Percentiles rank a stretch among this genome's conserved stretches.
phyloP scores from a whole-genome alignment of 2,888 invertebrate species.

The Phalangium opilio region DNA sequence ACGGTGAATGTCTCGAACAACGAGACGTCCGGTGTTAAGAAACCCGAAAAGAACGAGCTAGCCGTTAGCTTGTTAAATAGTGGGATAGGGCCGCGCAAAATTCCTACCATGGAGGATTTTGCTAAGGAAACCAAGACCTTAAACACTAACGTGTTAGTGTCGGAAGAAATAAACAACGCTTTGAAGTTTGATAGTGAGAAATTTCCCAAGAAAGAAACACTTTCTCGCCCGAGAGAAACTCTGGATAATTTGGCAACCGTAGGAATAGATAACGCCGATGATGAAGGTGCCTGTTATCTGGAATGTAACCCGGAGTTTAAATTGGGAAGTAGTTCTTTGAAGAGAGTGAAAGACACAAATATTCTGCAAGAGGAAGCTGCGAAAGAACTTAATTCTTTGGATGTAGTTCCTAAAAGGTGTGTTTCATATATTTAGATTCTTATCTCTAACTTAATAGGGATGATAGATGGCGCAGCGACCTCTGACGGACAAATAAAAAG shows the following conservation, averaged over 20 bases:
- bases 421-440: too few species aligned
- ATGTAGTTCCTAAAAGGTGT: too few species aligned
- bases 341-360: constrained; percentile 39
- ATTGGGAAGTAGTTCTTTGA: constrained; percentile 32
- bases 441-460: too few species aligned
- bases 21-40: background rate
- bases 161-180: constrained; percentile 33
- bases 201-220: constrained; percentile 37
- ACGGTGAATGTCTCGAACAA: background rate
- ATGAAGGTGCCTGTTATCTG: constrained; percentile 17
- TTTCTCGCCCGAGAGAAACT: constrained; percentile 27
- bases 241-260: constrained; percentile 33
- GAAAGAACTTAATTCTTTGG: constrained; percentile 17
- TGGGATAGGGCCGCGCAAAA: constrained; percentile 21
- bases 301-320: constrained; percentile 34
- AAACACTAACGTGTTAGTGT: constrained; percentile 39
- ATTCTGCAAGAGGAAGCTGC: constrained; percentile 25
- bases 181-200: constrained; percentile 42
- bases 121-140: constrained; percentile 43
- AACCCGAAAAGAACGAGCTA: constrained; percentile 23
- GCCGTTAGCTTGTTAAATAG: constrained; percentile 24
- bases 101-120: constrained; percentile 36
- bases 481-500: too few species aligned
- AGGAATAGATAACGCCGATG: background rate
- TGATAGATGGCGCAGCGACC: too few species aligned